Evolutionary conservation across 2,888 invertebrate genomes (phyloP).

Genomic region (Andrena camellia): DNA sequence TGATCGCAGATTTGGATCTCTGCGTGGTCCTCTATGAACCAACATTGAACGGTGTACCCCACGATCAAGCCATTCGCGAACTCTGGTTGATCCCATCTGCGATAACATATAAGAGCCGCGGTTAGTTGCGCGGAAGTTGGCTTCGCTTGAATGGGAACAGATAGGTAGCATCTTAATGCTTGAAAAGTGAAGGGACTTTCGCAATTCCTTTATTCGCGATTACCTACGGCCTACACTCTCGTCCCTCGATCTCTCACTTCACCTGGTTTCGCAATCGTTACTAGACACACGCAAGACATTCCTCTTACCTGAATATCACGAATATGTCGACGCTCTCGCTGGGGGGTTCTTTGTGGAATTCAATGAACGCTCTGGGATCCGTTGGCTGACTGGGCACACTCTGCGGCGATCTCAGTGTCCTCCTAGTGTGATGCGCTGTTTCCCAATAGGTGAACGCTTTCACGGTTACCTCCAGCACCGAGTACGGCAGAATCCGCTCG

Average conservation of each 20-base stretch:
- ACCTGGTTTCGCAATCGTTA: neutral
- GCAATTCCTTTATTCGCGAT: neutral
- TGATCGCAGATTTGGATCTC: conserved; percentile 87
- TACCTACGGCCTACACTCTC: neutral
- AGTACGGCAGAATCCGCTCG: conserved; percentile 89
- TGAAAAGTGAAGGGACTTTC: conserved; percentile 33
- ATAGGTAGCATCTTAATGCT: neutral
- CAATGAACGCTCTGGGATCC: conserved; percentile 91
- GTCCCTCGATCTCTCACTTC: neutral
- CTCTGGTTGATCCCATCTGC: conserved; percentile 93
- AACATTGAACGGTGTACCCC: conserved; percentile 91
- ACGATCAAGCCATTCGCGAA: conserved; percentile 91
- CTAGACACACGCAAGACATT: neutral
- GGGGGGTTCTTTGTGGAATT: conserved; percentile 85
- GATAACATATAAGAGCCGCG: conserved; percentile 84
- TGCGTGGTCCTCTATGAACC: conserved; percentile 86
- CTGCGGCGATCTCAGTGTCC: conserved; percentile 91
- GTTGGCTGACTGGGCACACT: conserved; percentile 92
- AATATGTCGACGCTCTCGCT: conserved; percentile 79
- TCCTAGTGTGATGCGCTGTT: conserved; percentile 88
- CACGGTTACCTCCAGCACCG: conserved; percentile 90
- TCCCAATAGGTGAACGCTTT: conserved; percentile 95
- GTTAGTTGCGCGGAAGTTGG: neutral
- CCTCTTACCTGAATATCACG: conserved; percentile 77
- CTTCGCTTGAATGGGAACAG: neutral